phyloP scores from a whole-genome alignment of 2,113 vertebrate species.

The Meleagris gallopavo region DNA sequence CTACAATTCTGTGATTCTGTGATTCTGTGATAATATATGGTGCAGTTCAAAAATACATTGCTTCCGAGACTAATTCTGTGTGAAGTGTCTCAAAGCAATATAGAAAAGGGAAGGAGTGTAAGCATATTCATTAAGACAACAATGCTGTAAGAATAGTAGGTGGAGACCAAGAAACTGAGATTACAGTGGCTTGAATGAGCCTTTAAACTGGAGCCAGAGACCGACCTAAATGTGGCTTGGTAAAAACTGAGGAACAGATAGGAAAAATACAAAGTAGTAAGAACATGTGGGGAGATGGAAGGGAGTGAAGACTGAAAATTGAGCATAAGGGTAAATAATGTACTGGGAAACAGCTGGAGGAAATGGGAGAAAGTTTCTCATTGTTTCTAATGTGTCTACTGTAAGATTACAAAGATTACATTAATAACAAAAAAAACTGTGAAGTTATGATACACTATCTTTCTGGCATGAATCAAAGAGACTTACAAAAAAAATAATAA shows the following conservation, averaged over 20 bases:
- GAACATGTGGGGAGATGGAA: not conserved
- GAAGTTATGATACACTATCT: not conserved
- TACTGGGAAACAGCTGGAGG: not conserved
- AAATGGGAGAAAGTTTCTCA: not conserved
- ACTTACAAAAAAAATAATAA: not conserved
- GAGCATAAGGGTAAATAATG: not conserved
- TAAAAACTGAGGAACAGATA: not conserved
- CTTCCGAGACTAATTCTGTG: fast-evolving
- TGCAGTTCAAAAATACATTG: not conserved
- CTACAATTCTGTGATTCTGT: too few relatives aligned
- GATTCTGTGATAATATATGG: too few relatives aligned
- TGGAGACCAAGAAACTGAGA: not conserved
- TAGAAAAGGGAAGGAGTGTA: not conserved
- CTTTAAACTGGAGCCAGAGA: not conserved
- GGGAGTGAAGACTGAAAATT: not conserved
- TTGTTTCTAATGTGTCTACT: not conserved
- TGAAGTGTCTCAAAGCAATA: not conserved
- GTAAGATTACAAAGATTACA: not conserved
- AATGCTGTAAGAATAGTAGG: not conserved
- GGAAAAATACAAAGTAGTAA: not conserved
- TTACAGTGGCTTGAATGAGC: not conserved
- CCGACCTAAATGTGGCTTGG: not conserved
- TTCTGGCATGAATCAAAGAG: not conserved
- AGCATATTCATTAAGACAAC: not conserved
- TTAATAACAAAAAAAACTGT: not conserved